phyloP scores from a whole-genome alignment of 2,797 vertebrate genomes.

The Moxostoma hubbsi region DNA sequence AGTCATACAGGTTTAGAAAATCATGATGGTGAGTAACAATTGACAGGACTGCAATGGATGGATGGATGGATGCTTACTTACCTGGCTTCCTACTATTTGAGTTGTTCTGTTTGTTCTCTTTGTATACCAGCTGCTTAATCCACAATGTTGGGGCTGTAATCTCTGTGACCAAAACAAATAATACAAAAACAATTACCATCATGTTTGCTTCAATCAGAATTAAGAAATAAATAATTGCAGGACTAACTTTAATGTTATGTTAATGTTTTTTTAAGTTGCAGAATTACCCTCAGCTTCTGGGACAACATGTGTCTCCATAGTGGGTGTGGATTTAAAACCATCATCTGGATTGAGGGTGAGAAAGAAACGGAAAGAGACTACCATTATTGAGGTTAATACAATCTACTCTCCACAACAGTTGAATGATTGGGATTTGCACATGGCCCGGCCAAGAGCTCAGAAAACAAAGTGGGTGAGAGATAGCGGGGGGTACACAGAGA shows the following conservation, averaged over 20 bases:
- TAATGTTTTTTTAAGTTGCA: not conserved
- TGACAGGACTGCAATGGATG: not conserved
- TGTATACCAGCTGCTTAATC: constrained; percentile 93
- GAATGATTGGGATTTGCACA: constrained; percentile 99
- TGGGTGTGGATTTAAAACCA: constrained; percentile 94
- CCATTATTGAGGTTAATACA: constrained; percentile 99
- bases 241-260: not conserved
- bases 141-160: constrained; percentile 96
- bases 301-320: constrained; percentile 90
- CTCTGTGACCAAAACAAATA: constrained; percentile 77
- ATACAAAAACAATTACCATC: not conserved
- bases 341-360: constrained; percentile 99
- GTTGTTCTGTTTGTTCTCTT: constrained; percentile 90
- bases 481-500: constrained; percentile 46
- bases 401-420: constrained; percentile 99
- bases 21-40: too few relatives aligned
- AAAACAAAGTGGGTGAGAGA: constrained; percentile 56
- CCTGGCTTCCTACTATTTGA: constrained; percentile 88
- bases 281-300: constrained; percentile 94
- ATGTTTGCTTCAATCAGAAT: not conserved
- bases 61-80: constrained; percentile 63
- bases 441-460: constrained; percentile 89
- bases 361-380: constrained; percentile 99
- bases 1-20: too few relatives aligned
- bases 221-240: not conserved